Percentiles rank a stretch among this genome's conserved stretches.
These are phyloP conservation scores for Anisognathus igniventris DNA, from an alignment of 2,797 vertebrate species.

Conservation along the genomic window DNA sequence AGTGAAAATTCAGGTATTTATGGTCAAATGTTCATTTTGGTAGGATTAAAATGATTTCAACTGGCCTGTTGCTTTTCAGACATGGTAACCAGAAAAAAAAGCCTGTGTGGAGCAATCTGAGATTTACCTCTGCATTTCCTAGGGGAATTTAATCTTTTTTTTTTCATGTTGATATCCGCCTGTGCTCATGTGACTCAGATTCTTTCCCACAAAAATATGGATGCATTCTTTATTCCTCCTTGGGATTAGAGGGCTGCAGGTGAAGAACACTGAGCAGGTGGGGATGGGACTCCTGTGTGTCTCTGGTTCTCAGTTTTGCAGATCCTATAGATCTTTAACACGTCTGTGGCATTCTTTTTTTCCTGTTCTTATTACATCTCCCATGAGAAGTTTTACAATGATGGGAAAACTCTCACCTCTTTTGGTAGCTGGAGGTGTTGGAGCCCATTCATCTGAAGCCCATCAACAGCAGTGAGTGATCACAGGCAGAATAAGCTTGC, in stretches of 20 bases:
- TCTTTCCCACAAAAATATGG: background rate
- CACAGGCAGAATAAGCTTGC: accelerated
- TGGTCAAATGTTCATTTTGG: background rate
- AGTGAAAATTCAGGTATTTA: background rate
- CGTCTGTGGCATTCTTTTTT: background rate
- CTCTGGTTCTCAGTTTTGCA: background rate
- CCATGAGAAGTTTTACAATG: background rate
- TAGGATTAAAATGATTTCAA: background rate
- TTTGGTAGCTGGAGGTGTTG: background rate
- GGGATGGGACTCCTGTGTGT: background rate
- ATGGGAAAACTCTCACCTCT: background rate
- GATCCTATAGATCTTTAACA: background rate
- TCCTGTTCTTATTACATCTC: background rate
- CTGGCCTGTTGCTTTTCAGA: background rate
- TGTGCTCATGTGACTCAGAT: background rate
- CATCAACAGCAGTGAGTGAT: background rate
- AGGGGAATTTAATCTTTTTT: background rate
- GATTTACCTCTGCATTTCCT: background rate
- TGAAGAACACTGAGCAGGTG: background rate
- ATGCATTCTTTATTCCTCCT: background rate
- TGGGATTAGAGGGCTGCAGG: background rate
- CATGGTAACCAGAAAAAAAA: background rate
- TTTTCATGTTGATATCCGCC: accelerated
- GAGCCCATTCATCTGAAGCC: background rate
- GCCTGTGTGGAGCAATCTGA: background rate